phyloP scores from a whole-genome alignment of 92 coral and sea anemone species.

The Phymanthus crucifer region DNA sequence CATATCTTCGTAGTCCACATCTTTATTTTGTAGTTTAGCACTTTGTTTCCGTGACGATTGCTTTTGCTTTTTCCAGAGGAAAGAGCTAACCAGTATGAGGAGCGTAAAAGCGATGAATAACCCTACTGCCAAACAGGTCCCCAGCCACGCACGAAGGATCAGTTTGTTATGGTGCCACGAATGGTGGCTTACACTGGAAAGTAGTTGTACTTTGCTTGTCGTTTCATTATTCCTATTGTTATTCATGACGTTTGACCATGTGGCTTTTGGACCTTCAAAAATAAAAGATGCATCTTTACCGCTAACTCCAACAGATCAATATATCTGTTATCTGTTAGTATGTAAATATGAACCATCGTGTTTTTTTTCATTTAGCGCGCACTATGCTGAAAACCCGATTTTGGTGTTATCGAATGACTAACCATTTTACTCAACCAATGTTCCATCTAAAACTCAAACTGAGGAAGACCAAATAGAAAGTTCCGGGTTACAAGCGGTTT shows the following conservation, averaged over 20 bases:
- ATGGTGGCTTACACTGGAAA: not conserved
- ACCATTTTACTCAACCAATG: not conserved
- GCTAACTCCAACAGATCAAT: too few relatives aligned
- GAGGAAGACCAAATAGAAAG: too few relatives aligned
- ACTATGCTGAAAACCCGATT: not conserved
- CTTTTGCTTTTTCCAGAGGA: constrained; percentile 23
- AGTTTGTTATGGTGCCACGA: constrained; percentile 30
- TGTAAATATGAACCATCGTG: too few relatives aligned
- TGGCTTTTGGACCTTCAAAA: constrained; percentile 18
- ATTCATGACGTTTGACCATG: constrained; percentile 28
- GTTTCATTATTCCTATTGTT: constrained; percentile 2
- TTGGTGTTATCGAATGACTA: not conserved
- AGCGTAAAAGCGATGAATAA: constrained; percentile 10
- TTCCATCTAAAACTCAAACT: too few relatives aligned
- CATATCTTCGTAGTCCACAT: not conserved
- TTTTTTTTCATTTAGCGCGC: not conserved
- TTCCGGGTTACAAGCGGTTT: too few relatives aligned
- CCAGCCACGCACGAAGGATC: constrained; percentile 39
- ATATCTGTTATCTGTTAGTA: too few relatives aligned
- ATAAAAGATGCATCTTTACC: not conserved
- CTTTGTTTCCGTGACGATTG: not conserved
- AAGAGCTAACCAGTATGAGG: constrained; percentile 10
- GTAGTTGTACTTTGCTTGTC: constrained; percentile 16
- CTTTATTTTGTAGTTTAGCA: not conserved
- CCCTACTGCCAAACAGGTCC: constrained; percentile 33